Percentiles rank a stretch among this genome's conserved stretches.
phyloP scores from a whole-genome alignment of 2,888 invertebrate species.

The Osmoderma eremita region DNA sequence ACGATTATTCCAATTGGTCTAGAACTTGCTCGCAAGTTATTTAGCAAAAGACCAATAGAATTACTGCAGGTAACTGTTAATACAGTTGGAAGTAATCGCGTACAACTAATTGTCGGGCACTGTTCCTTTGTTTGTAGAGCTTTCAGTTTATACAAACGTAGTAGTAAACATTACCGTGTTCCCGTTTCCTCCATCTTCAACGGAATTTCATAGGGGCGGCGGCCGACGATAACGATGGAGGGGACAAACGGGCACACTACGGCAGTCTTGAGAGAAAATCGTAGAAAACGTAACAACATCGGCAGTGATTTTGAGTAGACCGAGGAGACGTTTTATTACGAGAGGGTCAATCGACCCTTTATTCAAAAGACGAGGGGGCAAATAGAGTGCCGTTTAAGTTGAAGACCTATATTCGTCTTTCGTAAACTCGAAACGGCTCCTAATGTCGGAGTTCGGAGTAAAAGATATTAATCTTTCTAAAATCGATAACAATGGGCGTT shows the following conservation, averaged over 20 bases:
- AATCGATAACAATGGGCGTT: constrained; percentile 2
- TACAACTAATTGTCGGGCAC: constrained; percentile 24
- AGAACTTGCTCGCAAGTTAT: no score
- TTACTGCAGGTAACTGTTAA: constrained; percentile 33
- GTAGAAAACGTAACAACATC: constrained; percentile 35
- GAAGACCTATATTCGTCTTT: constrained; percentile 12
- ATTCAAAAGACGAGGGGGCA: constrained; percentile 36
- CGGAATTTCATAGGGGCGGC: constrained; percentile 10
- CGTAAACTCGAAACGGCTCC: neutral
- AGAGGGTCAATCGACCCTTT: constrained; percentile 41
- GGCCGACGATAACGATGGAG: constrained; percentile 18
- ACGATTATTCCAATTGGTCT: no score
- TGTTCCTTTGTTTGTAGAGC: constrained; percentile 19
- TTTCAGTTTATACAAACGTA: constrained; percentile 34
- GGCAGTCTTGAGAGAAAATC: constrained; percentile 31
- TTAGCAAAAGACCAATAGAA: neutral
- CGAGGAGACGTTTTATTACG: constrained; percentile 38
- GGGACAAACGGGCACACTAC: constrained; percentile 12
- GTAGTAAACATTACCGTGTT: constrained; percentile 34
- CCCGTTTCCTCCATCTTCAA: neutral
- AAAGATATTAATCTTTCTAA: neutral
- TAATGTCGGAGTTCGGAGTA: neutral
- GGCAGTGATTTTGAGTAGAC: constrained; percentile 43
- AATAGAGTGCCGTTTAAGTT: constrained; percentile 36
- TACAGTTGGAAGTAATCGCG: constrained; percentile 21